Conservation (phyloP, 2,797 vertebrate genomes). For the Sphaeramia orbicularis region DNA sequence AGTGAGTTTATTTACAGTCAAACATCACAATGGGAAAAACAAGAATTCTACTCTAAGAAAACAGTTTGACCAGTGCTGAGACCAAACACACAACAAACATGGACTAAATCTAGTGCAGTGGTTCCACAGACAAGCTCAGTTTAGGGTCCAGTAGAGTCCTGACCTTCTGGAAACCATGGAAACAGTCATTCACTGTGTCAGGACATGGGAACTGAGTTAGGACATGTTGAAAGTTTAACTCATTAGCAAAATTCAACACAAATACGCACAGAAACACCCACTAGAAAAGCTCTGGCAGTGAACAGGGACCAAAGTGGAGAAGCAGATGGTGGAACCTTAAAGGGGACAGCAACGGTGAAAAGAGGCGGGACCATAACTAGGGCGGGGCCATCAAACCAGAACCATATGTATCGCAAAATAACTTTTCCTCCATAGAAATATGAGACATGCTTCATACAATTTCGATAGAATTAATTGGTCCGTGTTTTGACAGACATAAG, state of each 20-base stretch:
- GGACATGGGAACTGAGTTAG: constrained; percentile 52
- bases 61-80: constrained; percentile 90
- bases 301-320: constrained; percentile 59
- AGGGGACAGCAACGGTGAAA: constrained; percentile 59
- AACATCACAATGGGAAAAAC: constrained; percentile 85
- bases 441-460: too few species aligned
- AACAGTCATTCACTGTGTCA: constrained; percentile 61
- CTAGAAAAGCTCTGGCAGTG: constrained; percentile 73
- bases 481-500: too few species aligned
- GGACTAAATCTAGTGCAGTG: constrained; percentile 70
- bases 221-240: constrained; percentile 59
- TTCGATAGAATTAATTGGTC: too few species aligned
- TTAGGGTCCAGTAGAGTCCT: constrained; percentile 75
- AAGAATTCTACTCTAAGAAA: constrained; percentile 83
- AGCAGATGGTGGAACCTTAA: constrained; percentile 63
- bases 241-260: constrained; percentile 58
- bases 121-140: constrained; percentile 75
- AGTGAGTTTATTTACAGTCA: constrained; percentile 82
- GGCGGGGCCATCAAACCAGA: too few species aligned
- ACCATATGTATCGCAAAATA: too few species aligned
- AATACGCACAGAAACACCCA: constrained; percentile 66
- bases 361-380: too few species aligned
- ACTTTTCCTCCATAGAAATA: too few species aligned
- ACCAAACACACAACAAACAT: constrained; percentile 82
- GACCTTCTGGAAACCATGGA: constrained; percentile 62